phyloP scores from a whole-genome alignment of 2,113 vertebrate species.

The Anguilla japonica region DNA sequence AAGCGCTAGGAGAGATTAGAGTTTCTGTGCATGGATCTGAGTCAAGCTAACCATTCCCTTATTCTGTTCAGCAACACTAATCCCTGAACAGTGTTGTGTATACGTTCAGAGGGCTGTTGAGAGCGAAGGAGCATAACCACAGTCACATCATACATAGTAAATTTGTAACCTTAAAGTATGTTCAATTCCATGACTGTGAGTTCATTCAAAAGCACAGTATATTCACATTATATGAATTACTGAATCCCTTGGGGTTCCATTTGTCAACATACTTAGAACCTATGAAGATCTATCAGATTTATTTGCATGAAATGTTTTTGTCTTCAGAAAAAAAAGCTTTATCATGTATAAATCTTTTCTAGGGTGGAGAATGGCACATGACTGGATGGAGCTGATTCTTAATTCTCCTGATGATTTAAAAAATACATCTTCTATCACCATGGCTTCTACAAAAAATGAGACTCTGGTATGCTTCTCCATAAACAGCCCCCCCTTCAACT shows the following conservation, averaged over 20 bases:
- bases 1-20: no score
- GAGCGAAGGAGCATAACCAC: background rate
- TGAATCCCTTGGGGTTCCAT: no score
- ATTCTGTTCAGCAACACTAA: background rate
- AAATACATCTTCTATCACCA: slow-evolving; percentile 28
- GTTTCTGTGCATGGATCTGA: no score
- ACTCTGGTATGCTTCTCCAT: slow-evolving; percentile 63
- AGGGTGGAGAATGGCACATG: background rate
- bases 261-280: no score
- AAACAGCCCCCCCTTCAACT: slow-evolving; percentile 52
- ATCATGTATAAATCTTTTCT: background rate
- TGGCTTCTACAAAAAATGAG: slow-evolving; percentile 40
- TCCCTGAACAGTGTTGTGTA: background rate
- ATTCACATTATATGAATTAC: no score
- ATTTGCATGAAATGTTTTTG: no score
- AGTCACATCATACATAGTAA: background rate
- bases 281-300: no score
- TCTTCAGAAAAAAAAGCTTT: no score
- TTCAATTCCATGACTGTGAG: no score
- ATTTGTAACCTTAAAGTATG: no score
- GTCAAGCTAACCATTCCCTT: background rate
- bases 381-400: background rate
- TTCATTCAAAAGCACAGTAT: no score
- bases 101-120: background rate
- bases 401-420: background rate